Evolutionary conservation across 1,140 invertebrate species (phyloP).

Genomic region (Microplitis demolitor): DNA sequence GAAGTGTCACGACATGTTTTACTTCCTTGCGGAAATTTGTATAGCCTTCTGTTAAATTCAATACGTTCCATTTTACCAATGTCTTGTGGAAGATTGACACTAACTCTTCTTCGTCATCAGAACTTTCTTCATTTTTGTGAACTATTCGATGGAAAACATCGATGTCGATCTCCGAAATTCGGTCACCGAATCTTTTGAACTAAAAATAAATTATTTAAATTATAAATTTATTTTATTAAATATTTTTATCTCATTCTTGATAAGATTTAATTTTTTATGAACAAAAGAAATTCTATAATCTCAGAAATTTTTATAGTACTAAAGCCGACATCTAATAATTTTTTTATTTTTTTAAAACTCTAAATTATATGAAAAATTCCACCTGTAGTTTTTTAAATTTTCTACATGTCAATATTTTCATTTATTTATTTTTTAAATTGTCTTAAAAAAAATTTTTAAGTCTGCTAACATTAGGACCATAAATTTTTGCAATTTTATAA

Average conservation of each 20-base stretch:
- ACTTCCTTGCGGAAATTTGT: slow-evolving; percentile 75
- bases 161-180: slow-evolving; percentile 82
- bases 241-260: background rate
- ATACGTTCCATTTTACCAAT: slow-evolving; percentile 83
- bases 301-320: too few species aligned
- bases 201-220: slow-evolving; percentile 48
- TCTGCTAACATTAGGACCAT: too few species aligned
- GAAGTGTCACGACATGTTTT: slow-evolving; percentile 73
- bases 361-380: too few species aligned
- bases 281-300: too few species aligned
- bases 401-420: too few species aligned
- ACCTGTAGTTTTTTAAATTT: too few species aligned
- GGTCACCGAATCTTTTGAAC: slow-evolving; percentile 86
- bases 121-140: slow-evolving; percentile 71
- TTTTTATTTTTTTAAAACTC: too few species aligned
- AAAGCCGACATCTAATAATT: too few species aligned
- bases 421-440: too few species aligned
- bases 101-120: slow-evolving; percentile 61
- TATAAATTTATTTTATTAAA: background rate
- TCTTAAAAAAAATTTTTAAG: too few species aligned
- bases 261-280: too few species aligned
- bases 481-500: too few species aligned
- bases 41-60: slow-evolving; percentile 85
- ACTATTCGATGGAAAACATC: slow-evolving; percentile 78
- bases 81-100: slow-evolving; percentile 81